Evolutionary conservation across 2,888 invertebrate genomes (phyloP).

Genomic region (Autographa gamma): DNA sequence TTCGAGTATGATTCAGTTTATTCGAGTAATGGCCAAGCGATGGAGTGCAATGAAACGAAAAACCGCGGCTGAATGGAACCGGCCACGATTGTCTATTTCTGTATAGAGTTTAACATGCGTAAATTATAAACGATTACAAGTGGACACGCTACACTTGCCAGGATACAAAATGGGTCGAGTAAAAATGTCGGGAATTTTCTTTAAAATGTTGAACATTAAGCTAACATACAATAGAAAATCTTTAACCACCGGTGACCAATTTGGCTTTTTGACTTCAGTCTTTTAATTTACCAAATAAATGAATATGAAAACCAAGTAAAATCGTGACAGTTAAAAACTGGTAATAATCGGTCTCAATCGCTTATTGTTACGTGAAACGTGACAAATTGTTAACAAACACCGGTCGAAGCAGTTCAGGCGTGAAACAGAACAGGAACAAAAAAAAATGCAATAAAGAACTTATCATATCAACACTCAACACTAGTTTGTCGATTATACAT

Average conservation of each 20-base stretch:
- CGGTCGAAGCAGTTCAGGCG: constrained; percentile 13
- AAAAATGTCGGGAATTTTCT: not conserved
- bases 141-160: constrained; percentile 30
- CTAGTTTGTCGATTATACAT: constrained; percentile 2
- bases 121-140: constrained; percentile 46
- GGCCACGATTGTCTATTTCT: constrained; percentile 53
- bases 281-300: not conserved
- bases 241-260: not conserved
- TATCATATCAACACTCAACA: constrained; percentile 24
- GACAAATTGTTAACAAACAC: constrained; percentile 17
- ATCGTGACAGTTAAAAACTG: constrained; percentile 14
- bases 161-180: constrained; percentile 19
- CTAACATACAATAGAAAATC: not conserved
- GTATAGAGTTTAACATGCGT: constrained; percentile 53
- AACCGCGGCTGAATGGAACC: constrained; percentile 52
- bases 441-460: constrained; percentile 28
- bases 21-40: constrained; percentile 53
- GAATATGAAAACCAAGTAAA: constrained; percentile 8
- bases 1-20: constrained; percentile 61
- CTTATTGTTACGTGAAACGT: constrained; percentile 18
- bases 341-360: constrained; percentile 24
- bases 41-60: constrained; percentile 44
- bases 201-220: not conserved
- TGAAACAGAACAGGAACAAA: constrained; percentile 30
- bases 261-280: not conserved